A percentile compares a stretch with the other conserved stretches of the same genome.
phyloP scores from a whole-genome alignment of 2,888 invertebrate genomes.

The Nipponacmea schrenckii region DNA sequence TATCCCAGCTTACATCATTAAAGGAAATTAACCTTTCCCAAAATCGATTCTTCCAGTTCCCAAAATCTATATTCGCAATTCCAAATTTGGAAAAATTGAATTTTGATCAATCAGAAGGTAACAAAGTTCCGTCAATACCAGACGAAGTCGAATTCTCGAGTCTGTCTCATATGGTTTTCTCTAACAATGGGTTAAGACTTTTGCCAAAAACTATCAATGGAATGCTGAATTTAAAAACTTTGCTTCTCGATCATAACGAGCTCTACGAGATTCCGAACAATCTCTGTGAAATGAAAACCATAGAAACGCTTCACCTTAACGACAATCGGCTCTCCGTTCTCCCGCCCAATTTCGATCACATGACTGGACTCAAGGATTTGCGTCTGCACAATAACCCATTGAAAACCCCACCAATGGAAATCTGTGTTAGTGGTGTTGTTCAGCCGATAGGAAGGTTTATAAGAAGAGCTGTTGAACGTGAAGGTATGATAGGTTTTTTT shows the following conservation, averaged over 20 bases:
- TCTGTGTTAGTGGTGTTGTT: slow-evolving; percentile 61
- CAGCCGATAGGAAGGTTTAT: slow-evolving; percentile 65
- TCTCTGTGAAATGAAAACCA: slow-evolving; percentile 44
- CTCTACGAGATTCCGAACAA: slow-evolving; percentile 35
- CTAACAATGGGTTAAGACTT: slow-evolving; percentile 54
- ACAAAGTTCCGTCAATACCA: slow-evolving; percentile 49
- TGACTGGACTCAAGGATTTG: slow-evolving; percentile 53
- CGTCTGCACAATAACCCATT: slow-evolving; percentile 62
- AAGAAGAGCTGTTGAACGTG: slow-evolving; percentile 52
- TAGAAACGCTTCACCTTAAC: slow-evolving; percentile 47
- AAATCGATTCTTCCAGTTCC: slow-evolving; percentile 60
- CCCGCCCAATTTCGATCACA: slow-evolving; percentile 56
- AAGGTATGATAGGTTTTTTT: slow-evolving; percentile 45
- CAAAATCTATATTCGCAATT: slow-evolving; percentile 52
- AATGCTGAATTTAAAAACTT: slow-evolving; percentile 52
- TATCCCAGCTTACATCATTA: slow-evolving; percentile 78
- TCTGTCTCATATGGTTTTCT: slow-evolving; percentile 51
- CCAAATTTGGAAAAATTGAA: slow-evolving; percentile 51
- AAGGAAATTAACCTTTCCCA: slow-evolving; percentile 57
- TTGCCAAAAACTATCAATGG: slow-evolving; percentile 51
- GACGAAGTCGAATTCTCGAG: slow-evolving; percentile 51
- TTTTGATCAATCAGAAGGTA: slow-evolving; percentile 57
- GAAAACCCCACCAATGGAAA: slow-evolving; percentile 62
- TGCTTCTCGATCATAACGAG: not conserved
- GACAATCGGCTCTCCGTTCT: slow-evolving; percentile 55